Percentiles rank a stretch among this genome's conserved stretches.
Conservation (phyloP, 2,797 vertebrate species). For the Lophotriccus pileatus region DNA sequence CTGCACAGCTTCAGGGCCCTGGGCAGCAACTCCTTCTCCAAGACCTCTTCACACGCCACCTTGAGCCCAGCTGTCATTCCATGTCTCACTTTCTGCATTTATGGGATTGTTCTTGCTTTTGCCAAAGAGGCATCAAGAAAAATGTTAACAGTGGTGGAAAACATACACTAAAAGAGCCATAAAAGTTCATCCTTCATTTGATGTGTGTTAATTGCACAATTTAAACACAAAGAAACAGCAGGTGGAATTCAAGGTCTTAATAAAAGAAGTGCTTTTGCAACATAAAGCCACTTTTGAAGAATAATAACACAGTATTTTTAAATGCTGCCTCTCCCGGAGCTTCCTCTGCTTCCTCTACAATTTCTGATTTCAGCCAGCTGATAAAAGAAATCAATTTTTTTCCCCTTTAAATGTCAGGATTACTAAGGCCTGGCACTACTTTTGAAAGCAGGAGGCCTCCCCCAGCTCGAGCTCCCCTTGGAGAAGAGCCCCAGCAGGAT, state of each 20-base stretch:
- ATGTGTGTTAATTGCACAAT: background rate
- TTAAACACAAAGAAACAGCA: slow-evolving; percentile 2
- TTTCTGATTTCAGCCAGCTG: background rate
- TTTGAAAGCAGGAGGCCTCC: background rate
- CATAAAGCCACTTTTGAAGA: background rate
- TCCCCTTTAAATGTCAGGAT: background rate
- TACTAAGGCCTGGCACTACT: background rate
- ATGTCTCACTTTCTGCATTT: fast-evolving
- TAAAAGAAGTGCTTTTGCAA: background rate
- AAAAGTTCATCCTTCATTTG: background rate
- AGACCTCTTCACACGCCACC: fast-evolving
- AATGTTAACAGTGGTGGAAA: background rate
- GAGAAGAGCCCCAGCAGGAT: background rate
- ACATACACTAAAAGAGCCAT: background rate
- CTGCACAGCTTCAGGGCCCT: background rate
- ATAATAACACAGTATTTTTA: background rate
- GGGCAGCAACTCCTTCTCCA: background rate
- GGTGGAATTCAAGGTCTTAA: background rate
- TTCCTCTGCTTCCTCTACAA: background rate
- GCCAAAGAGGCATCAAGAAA: background rate
- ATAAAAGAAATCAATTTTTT: background rate
- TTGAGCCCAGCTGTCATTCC: background rate
- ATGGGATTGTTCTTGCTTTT: background rate
- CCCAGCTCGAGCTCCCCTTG: fast-evolving
- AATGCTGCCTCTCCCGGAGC: background rate